These are phyloP conservation scores for Villa cingulata DNA, from an alignment of 2,888 invertebrate genomes.

Conservation along the genomic window DNA sequence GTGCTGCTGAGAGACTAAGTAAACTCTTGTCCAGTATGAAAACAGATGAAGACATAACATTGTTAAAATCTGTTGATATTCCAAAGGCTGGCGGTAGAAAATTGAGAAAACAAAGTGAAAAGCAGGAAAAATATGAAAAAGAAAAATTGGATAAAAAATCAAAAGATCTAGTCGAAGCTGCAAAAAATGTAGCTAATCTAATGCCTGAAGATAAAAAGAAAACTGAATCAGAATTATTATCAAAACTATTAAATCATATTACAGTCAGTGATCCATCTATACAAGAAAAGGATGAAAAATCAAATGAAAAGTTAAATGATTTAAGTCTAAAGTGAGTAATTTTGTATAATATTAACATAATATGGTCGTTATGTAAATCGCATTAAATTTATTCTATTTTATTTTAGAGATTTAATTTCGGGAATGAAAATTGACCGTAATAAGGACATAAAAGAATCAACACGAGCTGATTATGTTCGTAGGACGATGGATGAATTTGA, in stretches of 20 bases:
- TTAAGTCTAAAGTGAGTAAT: slow-evolving; percentile 23
- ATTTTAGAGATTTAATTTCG: slow-evolving; percentile 52
- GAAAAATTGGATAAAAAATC: slow-evolving; percentile 18
- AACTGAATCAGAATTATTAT: slow-evolving; percentile 59
- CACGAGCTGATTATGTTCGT: slow-evolving; percentile 34
- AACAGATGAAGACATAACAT: slow-evolving; percentile 20
- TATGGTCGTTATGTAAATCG: neutral
- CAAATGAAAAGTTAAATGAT: slow-evolving; percentile 13
- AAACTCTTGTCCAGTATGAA: slow-evolving; percentile 30
- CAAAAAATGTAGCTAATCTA: slow-evolving; percentile 54
- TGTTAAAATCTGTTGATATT: slow-evolving; percentile 17
- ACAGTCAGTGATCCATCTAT: neutral
- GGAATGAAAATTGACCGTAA: slow-evolving; percentile 65
- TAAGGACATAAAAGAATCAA: slow-evolving; percentile 21
- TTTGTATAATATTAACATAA: neutral
- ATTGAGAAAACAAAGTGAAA: slow-evolving; percentile 6
- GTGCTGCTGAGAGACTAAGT: slow-evolving; percentile 27
- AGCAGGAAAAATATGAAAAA: slow-evolving; percentile 10
- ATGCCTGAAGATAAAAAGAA: slow-evolving; percentile 45
- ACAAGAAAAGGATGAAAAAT: slow-evolving; percentile 2
- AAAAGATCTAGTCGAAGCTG: slow-evolving; percentile 40
- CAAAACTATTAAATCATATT: slow-evolving; percentile 45
- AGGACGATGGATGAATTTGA: too few species aligned
- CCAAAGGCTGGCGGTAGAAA: slow-evolving; percentile 26
- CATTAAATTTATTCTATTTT: too few species aligned